Percentiles rank a stretch among this genome's conserved stretches.
phyloP scores from a whole-genome alignment of 2,888 invertebrate genomes.

The Apodemia hepburni region DNA sequence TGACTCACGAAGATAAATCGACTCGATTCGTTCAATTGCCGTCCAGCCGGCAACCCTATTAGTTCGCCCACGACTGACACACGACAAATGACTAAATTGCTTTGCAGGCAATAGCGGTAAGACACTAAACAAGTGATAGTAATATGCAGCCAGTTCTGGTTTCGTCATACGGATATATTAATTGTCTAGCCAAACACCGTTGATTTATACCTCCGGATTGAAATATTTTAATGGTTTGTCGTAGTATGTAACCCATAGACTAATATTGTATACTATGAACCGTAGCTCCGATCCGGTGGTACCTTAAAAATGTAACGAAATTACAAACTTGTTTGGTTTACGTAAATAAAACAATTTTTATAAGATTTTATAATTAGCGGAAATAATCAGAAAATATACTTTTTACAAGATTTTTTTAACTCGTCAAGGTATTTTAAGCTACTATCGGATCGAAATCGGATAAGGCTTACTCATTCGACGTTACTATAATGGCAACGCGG shows the following conservation, averaged over 20 bases:
- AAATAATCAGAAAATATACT: too few species aligned
- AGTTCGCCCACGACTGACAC: conserved; percentile 43
- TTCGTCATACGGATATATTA: conserved; percentile 17
- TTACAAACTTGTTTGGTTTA: too few species aligned
- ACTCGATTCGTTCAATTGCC: conserved; percentile 19
- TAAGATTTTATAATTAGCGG: too few species aligned
- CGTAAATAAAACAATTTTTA: too few species aligned
- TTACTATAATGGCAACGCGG: too few species aligned
- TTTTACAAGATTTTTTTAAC: too few species aligned
- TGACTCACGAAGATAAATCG: conserved; percentile 27
- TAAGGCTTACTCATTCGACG: too few species aligned
- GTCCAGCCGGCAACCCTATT: conserved; percentile 22
- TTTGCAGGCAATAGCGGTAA: conserved; percentile 49
- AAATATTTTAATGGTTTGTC: background rate
- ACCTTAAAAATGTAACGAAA: too few species aligned
- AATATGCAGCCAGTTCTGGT: conserved; percentile 21
- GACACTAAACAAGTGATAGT: conserved; percentile 21
- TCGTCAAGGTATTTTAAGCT: too few species aligned
- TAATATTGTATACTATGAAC: background rate
- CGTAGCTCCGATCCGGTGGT: too few species aligned
- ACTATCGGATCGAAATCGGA: too few species aligned
- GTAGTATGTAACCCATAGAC: background rate
- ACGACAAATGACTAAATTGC: conserved; percentile 65
- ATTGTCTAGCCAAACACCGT: background rate
- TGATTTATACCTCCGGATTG: conserved; percentile 7